Evolutionary conservation across 2,888 invertebrate genomes (phyloP), one percentile per base, ranked within the genome.

Genomic region (Sturmia bella): DNA sequence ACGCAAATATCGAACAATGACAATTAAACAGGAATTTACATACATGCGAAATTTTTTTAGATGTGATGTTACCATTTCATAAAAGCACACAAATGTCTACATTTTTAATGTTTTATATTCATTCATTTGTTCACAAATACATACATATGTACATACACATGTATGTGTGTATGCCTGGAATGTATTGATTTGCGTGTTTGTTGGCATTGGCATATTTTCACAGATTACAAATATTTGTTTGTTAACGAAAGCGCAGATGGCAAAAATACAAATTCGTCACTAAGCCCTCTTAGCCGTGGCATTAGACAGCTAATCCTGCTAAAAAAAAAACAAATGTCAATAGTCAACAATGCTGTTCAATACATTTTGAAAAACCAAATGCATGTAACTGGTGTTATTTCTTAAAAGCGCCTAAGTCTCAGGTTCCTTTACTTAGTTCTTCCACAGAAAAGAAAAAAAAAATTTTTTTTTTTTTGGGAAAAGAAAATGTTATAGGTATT

Each of bases 181-280:
- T 21, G n/a, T 41, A 41, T 41, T 39, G 21, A n/a, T 57, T 1
- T 39, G 2, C 12, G 9, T 50, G 39, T 52, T 4, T 39, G 37
- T 15, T 64, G 77, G 32, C 73, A 77, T 77, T 81, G 81, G 17
- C 68, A 81, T 81, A 64, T 68, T 66, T 80, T 45, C 27, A 0
- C 17, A 63, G 52, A 77, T 77, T 77, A 81, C 19, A 56, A 50
- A 63, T 48, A 17, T 39, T 56, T 48, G 17, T 39, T 57, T 17
- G 2, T 13, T 32, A 32, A 52, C 56, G 15, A 9, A 43, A 52
- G 43, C n/a, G 57, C 15, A 64, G 15, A 63, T 17, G 50, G 32
- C 3, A 13, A 61, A 41, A 21, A 17, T 41, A 9, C 52, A 57
- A 69, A 64, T 56, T 50, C 37, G 32, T 32, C 9, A 13, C 43